These are phyloP conservation scores for Caradrina clavipalpis DNA, from an alignment of 2,888 invertebrate species.

Conservation along the genomic window DNA sequence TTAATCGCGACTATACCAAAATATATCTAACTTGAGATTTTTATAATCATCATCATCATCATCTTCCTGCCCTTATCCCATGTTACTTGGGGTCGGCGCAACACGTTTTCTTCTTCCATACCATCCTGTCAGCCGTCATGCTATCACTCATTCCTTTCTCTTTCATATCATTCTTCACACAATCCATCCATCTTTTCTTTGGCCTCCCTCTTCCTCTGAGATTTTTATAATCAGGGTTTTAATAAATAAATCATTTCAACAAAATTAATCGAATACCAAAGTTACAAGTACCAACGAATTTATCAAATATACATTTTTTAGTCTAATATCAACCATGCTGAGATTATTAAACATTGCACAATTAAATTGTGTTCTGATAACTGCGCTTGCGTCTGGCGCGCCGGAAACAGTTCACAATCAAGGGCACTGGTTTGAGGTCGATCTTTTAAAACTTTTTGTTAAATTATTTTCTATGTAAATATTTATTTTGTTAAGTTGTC, in stretches of 20 bases:
- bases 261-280: not conserved
- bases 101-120: no score
- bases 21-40: no score
- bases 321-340: not conserved
- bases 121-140: no score
- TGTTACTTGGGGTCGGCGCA: no score
- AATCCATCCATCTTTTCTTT: no score
- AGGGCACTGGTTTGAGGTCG: constrained; percentile 21
- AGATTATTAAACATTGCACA: not conserved
- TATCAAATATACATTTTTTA: not conserved
- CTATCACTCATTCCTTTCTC: no score
- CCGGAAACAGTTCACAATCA: constrained; percentile 26
- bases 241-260: not conserved
- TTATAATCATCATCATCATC: no score
- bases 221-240: no score
- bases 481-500: not conserved
- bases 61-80: no score
- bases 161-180: no score
- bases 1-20: no score
- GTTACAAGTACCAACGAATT: not conserved
- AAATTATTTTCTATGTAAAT: not conserved
- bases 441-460: constrained; percentile 2
- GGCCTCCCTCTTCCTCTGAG: no score
- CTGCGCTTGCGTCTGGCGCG: not conserved
- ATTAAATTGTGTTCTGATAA: constrained; percentile 16